Percentiles rank a stretch among this genome's conserved stretches.
phyloP scores from a whole-genome alignment of 2,888 invertebrate genomes.

The Drosophila demipolita region DNA sequence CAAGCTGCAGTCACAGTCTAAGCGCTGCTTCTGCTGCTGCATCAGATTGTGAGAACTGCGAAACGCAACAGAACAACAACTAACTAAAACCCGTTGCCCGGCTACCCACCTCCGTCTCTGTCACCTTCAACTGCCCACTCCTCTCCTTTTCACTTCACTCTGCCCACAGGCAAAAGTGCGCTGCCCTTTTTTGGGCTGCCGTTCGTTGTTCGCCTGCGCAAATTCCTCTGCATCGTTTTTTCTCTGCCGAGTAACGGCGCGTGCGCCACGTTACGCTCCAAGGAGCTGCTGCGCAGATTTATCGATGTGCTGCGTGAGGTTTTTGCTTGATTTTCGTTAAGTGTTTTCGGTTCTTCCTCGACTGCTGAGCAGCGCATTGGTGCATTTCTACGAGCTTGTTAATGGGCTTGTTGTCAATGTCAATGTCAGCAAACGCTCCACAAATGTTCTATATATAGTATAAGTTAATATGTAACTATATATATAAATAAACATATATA shows the following conservation, averaged over 20 bases:
- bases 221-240: conserved; percentile 36
- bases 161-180: conserved; percentile 45
- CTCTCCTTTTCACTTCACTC: not conserved
- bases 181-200: conserved; percentile 71
- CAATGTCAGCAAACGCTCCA: conserved; percentile 48
- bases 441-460: conserved; percentile 11
- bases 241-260: conserved; percentile 52
- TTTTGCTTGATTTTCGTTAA: conserved; percentile 39
- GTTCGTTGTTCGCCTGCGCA: conserved; percentile 56
- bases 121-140: not conserved
- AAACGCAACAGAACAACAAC: conserved; percentile 3
- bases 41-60: conserved; percentile 34
- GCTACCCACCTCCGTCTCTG: conserved; percentile 2
- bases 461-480: not conserved
- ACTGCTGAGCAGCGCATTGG: conserved; percentile 7
- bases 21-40: conserved; percentile 9
- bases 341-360: conserved; percentile 18
- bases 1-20: conserved; percentile 39
- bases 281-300: conserved; percentile 41
- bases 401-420: conserved; percentile 58
- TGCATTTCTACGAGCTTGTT: conserved; percentile 57
- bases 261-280: conserved; percentile 71
- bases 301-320: conserved; percentile 33
- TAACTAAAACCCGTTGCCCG: conserved; percentile 28
- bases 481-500: not conserved